Evolutionary conservation across 1,140 invertebrate genomes (phyloP).

Genomic region (Brachionus asplanchnoidis): DNA sequence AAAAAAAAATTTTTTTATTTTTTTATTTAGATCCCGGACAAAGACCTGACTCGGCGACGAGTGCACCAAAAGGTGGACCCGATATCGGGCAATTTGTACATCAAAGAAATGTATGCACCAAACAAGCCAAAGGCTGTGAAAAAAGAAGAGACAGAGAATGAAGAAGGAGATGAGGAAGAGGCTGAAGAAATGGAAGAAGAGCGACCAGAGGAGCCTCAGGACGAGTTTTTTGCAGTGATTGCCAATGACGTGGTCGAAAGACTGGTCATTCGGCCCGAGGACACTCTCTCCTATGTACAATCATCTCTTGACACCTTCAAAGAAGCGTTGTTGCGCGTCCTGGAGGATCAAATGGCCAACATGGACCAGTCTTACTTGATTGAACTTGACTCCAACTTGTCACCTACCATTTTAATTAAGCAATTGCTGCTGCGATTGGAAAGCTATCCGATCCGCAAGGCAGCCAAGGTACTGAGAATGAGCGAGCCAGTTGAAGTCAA

Average conservation of each 20-base stretch:
- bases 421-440: conserved; percentile 51
- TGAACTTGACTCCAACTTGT: conserved; percentile 54
- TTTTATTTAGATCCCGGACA: conserved; percentile 52
- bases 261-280: conserved; percentile 52
- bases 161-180: conserved; percentile 43
- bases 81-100: conserved; percentile 51
- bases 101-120: conserved; percentile 52
- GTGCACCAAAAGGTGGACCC: conserved; percentile 53
- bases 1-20: background rate
- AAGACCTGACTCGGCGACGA: conserved; percentile 51
- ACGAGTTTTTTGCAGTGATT: conserved; percentile 46
- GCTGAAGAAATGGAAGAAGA: conserved; percentile 52
- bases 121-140: conserved; percentile 34
- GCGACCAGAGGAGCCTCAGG: conserved; percentile 49
- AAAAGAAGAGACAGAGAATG: conserved; percentile 41
- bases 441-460: conserved; percentile 52
- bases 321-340: conserved; percentile 49
- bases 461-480: conserved; percentile 51
- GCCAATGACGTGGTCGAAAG: conserved; percentile 49
- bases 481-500: conserved; percentile 48
- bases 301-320: conserved; percentile 51
- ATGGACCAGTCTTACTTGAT: conserved; percentile 55
- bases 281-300: conserved; percentile 48
- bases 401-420: conserved; percentile 47
- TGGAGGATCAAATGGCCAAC: conserved; percentile 53